Evolutionary conservation across 2,113 vertebrate genomes (phyloP).

Genomic region (Verasper variegatus): DNA sequence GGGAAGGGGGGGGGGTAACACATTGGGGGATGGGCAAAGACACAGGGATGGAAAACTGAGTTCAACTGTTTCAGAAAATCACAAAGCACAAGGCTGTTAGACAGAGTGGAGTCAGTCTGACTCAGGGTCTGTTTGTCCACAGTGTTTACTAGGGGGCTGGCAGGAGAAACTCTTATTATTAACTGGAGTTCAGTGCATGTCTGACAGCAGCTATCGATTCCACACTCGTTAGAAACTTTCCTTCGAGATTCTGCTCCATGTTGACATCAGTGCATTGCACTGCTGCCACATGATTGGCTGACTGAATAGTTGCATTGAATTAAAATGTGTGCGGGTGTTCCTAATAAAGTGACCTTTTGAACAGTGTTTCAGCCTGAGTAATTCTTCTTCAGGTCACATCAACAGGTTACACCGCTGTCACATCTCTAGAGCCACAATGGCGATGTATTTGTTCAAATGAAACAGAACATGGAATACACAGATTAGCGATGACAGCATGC

Average conservation of each 20-base stretch:
- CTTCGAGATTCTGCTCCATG: no score
- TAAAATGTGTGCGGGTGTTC: background rate
- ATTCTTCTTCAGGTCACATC: background rate
- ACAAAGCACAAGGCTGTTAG: background rate
- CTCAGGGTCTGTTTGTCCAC: background rate
- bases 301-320: background rate
- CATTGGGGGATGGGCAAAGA: constrained; percentile 16
- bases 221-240: no score
- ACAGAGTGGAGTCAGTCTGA: background rate
- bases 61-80: constrained; percentile 3
- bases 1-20: background rate
- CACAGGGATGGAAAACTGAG: constrained; percentile 9
- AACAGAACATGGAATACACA: constrained; percentile 5
- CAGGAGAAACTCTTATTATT: no score
- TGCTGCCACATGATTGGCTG: background rate
- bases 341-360: background rate
- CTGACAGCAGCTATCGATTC: no score
- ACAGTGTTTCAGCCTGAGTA: constrained; percentile 1
- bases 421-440: no score
- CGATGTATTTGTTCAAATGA: background rate
- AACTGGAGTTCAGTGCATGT: no score
- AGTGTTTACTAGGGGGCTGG: no score
- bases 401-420: background rate
- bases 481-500: constrained; percentile 22
- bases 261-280: no score